Evolutionary conservation across 2,113 vertebrate genomes (phyloP).

Genomic region (Ammospiza nelsoni): DNA sequence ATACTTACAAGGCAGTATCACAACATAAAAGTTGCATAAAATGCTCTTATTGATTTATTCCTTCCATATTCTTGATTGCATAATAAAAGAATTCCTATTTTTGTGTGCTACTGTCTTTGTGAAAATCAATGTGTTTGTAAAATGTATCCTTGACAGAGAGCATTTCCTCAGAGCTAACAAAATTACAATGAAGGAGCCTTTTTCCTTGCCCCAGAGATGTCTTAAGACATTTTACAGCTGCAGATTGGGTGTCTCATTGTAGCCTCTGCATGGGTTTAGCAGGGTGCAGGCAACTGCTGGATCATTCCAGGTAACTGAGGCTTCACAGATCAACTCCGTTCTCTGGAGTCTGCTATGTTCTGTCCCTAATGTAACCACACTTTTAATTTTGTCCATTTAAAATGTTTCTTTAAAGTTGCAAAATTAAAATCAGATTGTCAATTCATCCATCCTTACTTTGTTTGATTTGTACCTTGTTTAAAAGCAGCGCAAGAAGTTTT

Average conservation of each 20-base stretch:
- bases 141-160: not conserved
- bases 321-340: not conserved
- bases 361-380: not conserved
- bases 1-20: not conserved
- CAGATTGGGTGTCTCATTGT: not conserved
- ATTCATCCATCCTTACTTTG: not conserved
- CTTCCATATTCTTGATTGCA: not conserved
- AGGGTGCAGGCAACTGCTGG: not conserved
- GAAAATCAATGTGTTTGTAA: not conserved
- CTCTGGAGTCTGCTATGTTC: not conserved
- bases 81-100: not conserved
- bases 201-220: not conserved
- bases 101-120: not conserved
- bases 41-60: slow-evolving; percentile 6
- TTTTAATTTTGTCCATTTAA: not conserved
- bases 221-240: not conserved
- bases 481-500: not conserved
- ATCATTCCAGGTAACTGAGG: not conserved
- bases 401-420: not conserved
- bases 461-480: not conserved
- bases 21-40: not conserved
- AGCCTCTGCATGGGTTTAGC: not conserved
- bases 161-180: not conserved
- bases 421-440: not conserved
- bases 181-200: not conserved